Evolutionary conservation across 2,797 vertebrate genomes (phyloP), one percentile per base, ranked within the genome.

Genomic region (Chiloscyllium punctatum): DNA sequence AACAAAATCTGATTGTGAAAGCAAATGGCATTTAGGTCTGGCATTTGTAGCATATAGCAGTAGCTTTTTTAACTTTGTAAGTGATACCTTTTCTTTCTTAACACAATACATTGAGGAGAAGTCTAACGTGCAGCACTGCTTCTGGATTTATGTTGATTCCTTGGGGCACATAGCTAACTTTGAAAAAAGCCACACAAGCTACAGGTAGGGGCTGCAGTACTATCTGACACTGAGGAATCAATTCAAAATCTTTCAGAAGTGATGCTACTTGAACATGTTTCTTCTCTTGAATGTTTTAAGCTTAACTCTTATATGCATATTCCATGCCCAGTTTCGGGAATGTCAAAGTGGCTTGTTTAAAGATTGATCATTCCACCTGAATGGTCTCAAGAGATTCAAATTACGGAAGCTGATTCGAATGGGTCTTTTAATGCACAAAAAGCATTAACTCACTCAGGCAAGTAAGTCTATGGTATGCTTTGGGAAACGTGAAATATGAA

Each of bases 331-430:
- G 30, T 72, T 51, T 4, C 30, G 72, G 48, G 42, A 72, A 91
- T 21, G 69, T 4, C 92, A 53, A 77, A 77, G 15, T 53, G 74
- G 25, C 30, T 95, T 74, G 25, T 77, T 51, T 51, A 72, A 91
- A 74, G 69, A 53, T 94, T 94, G 51, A 74, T 53, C 94, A 95
- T 74, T 51, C 71, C 94, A 74, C 69, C 77, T 51, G 48, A 94
- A 94, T 71, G 27, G 23, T 48, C 91, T 7, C 6, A 51, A 72
- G 94, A 74, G 94, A 72, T 77, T 72, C 18, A 48, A 95, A 95
- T 77, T 71, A 77, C 15, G 23, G 5, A 72, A 9, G 23, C 7
- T 33, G 69, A 37, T 74, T 25, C 74, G 25, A 25, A 72, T 72
- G 92, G 72, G 11, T 9, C 21, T 69, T 71, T 51, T 71, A 72